A percentile compares a stretch with the other conserved stretches of the same genome.
Conservation (phyloP, 2,888 invertebrate genomes). For the Notodonta dromedarius region DNA sequence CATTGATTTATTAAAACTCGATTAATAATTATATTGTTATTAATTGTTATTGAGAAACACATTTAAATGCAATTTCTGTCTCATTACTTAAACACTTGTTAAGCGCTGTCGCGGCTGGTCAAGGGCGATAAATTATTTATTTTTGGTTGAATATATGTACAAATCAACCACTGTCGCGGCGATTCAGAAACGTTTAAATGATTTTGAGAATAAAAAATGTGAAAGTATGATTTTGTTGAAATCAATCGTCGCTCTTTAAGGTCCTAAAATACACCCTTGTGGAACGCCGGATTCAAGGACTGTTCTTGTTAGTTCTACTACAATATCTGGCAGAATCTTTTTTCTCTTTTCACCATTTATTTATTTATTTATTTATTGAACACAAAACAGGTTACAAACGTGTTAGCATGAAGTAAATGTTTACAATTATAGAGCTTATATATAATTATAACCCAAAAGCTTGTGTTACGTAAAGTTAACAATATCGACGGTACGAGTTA, state of each 20-base stretch:
- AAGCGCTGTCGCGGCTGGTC: not conserved
- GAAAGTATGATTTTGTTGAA: no score
- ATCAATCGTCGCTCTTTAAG: not conserved
- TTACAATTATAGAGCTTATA: no score
- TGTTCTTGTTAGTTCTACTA: no score
- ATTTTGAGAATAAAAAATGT: no score
- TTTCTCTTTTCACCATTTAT: not conserved
- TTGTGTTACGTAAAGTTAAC: no score
- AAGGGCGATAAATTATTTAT: conserved; percentile 1
- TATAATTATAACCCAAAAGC: no score
- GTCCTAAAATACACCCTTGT: not conserved
- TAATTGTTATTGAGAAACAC: not conserved
- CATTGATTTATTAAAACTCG: not conserved
- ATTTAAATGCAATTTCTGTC: not conserved
- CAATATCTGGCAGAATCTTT: no score
- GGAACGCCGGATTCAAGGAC: not conserved
- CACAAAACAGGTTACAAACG: no score
- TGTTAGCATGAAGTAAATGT: no score
- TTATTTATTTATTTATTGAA: no score
- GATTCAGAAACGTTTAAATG: not conserved
- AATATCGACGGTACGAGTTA: no score
- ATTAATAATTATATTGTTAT: not conserved
- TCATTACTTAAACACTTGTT: not conserved
- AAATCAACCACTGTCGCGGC: not conserved
- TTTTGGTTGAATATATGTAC: not conserved